These are phyloP conservation scores for Rhyacophila brunnea DNA, from an alignment of 1,140 invertebrate genomes.

Conservation along the genomic window DNA sequence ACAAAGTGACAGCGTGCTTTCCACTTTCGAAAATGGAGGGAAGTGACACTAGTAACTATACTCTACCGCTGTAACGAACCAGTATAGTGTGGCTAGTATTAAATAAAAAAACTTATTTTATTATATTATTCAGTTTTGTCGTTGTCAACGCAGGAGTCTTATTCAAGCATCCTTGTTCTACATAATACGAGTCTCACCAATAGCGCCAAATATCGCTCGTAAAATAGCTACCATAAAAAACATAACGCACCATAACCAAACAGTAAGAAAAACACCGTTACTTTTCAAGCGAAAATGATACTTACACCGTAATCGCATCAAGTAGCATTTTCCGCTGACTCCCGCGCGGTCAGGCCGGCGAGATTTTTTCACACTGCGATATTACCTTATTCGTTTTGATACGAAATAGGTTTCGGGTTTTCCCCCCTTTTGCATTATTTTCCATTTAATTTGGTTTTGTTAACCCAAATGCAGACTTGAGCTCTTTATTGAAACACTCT, in stretches of 20 bases:
- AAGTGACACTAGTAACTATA: too few relatives aligned
- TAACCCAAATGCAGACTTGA: too few relatives aligned
- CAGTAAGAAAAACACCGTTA: not conserved
- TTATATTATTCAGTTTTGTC: too few relatives aligned
- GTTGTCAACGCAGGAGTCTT: not conserved
- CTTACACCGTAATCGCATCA: not conserved
- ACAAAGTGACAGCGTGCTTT: too few relatives aligned
- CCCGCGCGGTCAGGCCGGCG: slow-evolving; percentile 13
- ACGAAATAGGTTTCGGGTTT: not conserved
- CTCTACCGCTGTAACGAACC: too few relatives aligned
- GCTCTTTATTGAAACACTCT: too few relatives aligned
- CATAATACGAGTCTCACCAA: slow-evolving; percentile 8
- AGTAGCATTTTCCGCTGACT: slow-evolving; percentile 5
- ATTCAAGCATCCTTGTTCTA: slow-evolving; percentile 8
- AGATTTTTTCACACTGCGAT: slow-evolving; percentile 1
- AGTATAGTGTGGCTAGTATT: too few relatives aligned
- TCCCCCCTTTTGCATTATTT: too few relatives aligned
- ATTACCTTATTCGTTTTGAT: not conserved
- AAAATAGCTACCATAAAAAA: slow-evolving; percentile 19
- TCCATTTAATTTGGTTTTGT: too few relatives aligned
- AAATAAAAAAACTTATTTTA: too few relatives aligned
- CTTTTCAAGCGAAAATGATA: slow-evolving; percentile 9
- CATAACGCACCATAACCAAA: slow-evolving; percentile 8
- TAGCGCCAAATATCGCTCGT: slow-evolving; percentile 16
- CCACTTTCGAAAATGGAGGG: too few relatives aligned